Evolutionary conservation across 2,113 vertebrate genomes (phyloP), one percentile per base, ranked within the genome.

Genomic region (Zeus faber): DNA sequence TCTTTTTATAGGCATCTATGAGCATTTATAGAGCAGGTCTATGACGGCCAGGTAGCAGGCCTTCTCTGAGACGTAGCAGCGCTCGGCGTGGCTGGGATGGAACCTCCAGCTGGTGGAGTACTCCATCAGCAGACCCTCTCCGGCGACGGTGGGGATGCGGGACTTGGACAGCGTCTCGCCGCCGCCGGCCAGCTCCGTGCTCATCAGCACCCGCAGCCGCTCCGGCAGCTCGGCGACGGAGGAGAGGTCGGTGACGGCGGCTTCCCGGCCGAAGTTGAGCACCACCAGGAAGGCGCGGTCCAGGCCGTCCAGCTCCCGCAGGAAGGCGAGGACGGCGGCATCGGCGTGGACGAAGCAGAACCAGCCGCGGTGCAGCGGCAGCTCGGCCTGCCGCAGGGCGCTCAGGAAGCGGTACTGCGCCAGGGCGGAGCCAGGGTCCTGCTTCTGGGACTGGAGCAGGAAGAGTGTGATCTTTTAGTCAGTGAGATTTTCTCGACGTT

Each of bases 291-390:
- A 94, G 40, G 84, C 88, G 60, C 13, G 83, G 56, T 83, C 48
- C 0, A 92, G 63, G 5, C 97, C 97, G 7, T 98, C 93, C 24
- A 97, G 16, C 76, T 99, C 95, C 54, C 97, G 87, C 18, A 93
- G 76, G 2, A 91, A 98, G 2, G 86, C 84, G 5, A 98, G 91
- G 11, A 91, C 49, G 0, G 82, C 31, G 1, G 64, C 60, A 33
- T 95, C 91, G 0, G 74, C 85, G 58, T 85, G 86, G 67, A 95
- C 0, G 22, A 87, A 86, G 83, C 97, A 99, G 82, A 96, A 89
- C 97, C 97, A 99, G 0, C 97, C 97, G 1, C 95, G 88, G 1
- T 77, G 87, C 23, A 99, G 63, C 0, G 90, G 70, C 3, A 95
- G 72, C 57, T 96, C 94, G 0, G 44, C 51, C 63, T 63, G 67